Evolutionary conservation across 1,140 invertebrate species (phyloP).

Genomic region (Cydia strobilella): DNA sequence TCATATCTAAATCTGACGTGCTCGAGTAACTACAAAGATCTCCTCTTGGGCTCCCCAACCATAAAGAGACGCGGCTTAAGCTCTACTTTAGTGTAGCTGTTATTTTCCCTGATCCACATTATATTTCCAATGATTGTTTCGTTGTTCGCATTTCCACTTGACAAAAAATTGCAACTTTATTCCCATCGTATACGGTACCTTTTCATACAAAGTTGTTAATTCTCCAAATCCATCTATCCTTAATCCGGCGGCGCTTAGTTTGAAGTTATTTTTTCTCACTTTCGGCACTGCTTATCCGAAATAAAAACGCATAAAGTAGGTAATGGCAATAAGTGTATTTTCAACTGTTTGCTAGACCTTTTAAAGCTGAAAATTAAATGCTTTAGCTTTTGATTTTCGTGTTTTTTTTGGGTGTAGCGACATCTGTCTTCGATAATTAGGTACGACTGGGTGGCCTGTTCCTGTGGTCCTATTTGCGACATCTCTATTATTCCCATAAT

Average conservation of each 20-base stretch:
- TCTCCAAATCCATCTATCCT: slow-evolving; percentile 35
- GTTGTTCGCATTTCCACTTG: slow-evolving; percentile 24
- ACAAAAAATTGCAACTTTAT: slow-evolving; percentile 17
- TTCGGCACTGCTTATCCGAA: slow-evolving; percentile 39
- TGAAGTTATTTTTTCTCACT: slow-evolving; percentile 71
- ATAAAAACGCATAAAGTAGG: not conserved
- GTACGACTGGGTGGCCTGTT: slow-evolving; percentile 59
- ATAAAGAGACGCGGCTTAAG: not conserved
- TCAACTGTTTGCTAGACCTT: not conserved
- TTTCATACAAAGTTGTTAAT: slow-evolving; percentile 10
- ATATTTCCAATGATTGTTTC: not conserved
- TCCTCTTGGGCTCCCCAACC: too few species aligned
- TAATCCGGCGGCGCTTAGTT: slow-evolving; percentile 72
- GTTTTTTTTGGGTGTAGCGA: slow-evolving; percentile 33
- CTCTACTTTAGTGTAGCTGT: not conserved
- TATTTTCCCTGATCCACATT: not conserved
- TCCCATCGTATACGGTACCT: not conserved
- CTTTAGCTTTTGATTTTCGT: not conserved
- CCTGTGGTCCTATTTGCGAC: slow-evolving; percentile 46
- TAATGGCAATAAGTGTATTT: not conserved
- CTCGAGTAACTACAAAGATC: too few species aligned
- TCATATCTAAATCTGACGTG: too few species aligned
- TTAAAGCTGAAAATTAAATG: not conserved
- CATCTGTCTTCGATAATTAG: slow-evolving; percentile 73
- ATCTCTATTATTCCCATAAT: slow-evolving; percentile 49